These are phyloP conservation scores for Urocolius indicus DNA, from an alignment of 2,113 vertebrate genomes.

Conservation along the genomic window DNA sequence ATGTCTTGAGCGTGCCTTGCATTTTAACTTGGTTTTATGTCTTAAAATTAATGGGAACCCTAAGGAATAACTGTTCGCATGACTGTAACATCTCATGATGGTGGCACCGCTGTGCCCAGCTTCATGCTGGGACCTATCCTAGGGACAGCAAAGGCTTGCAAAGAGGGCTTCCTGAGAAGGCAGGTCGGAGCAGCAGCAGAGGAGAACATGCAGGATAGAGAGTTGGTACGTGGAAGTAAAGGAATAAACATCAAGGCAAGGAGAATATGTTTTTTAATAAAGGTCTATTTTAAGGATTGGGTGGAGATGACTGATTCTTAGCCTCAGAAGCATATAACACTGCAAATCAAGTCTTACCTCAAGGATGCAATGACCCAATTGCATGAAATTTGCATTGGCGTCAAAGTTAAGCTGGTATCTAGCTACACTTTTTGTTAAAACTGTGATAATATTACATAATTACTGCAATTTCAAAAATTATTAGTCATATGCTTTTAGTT, in stretches of 20 bases:
- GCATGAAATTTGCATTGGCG: not conserved
- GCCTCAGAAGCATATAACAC: not conserved
- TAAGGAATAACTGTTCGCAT: not conserved
- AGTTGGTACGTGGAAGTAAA: not conserved
- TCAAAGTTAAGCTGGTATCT: not conserved
- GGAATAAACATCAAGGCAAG: not conserved
- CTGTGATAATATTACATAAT: not conserved
- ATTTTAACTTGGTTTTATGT: not conserved
- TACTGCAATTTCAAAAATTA: not conserved
- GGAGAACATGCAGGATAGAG: not conserved
- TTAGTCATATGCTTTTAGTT: conserved; percentile 16
- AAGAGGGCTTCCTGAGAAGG: not conserved
- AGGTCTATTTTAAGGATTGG: not conserved
- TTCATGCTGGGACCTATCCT: not conserved
- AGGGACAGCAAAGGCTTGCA: not conserved
- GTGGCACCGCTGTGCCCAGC: not conserved
- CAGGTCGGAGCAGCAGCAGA: not conserved
- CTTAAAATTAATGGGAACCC: not conserved
- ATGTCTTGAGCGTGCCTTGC: not conserved
- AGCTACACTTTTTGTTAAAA: not conserved
- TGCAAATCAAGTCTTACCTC: not conserved
- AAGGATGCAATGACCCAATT: not conserved
- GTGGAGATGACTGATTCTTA: not conserved
- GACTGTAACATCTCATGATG: not conserved
- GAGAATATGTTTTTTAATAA: not conserved